Base-by-base conservation (phyloP, 2,113 vertebrate species). In the Rhodinocichla rosea region DNA sequence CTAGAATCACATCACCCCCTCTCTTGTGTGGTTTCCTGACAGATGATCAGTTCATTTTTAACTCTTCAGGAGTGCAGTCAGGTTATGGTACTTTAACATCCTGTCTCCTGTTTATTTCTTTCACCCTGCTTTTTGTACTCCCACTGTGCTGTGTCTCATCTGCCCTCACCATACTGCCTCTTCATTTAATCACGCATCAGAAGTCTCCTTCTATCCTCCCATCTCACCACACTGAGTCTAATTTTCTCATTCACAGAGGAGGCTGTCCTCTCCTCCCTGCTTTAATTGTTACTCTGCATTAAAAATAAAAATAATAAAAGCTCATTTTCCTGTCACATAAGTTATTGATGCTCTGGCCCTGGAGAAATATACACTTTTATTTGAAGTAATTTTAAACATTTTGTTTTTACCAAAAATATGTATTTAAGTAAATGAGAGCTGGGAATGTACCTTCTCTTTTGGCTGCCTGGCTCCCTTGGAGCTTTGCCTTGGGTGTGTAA, bases 161-260 rank as follows among this genome's bases (percentile, higher is more conserved):
- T 93, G 89, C 95, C 90, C 89, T 95, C 82, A 85, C 71, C 92
- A 91, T 81, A 53, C 89, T 96, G 95, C 93, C 90, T 96, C 89
- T 91, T 96, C 89, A 94, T 96, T 95, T 96, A 92, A 92, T 97
- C 94, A 95, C 23, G 89, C 89, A 94, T 94, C 95, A 94, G 80
- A 97, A 81, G 59, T 68, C 84, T 94, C 94, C 82, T 95, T 93
- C 90, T 80, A 83, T 94, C 92, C 89, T 96, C 94, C 91, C 87
- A 87, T 84, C 83, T 95, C 95, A 94, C 89, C 94, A 94, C 83
- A 71, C 62, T 42, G 64, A 91, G 81, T 94, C 89, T 89, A 93
- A 95, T 95, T 97, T 96, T 92, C 94, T 96, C 95, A 90, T 94
- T 91, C 95, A 97, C 92, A 95, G 92, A 97, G 94, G 88, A 95